Evolutionary conservation across 2,113 vertebrate genomes (phyloP).

Genomic region (Nematolebias whitei): DNA sequence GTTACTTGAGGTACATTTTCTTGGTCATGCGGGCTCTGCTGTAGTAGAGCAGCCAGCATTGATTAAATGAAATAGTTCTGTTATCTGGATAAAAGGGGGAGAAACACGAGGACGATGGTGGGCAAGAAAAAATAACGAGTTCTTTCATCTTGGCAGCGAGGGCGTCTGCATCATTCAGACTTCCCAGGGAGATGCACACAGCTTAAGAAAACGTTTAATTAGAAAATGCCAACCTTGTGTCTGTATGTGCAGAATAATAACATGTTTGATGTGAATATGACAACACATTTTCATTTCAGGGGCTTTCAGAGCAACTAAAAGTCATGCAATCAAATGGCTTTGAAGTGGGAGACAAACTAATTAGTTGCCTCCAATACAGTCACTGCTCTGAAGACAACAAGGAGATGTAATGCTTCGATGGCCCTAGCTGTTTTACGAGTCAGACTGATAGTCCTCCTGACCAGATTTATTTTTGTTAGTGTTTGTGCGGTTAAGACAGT

Average conservation of each 20-base stretch:
- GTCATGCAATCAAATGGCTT: conserved; percentile 64
- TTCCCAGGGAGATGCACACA: conserved; percentile 72
- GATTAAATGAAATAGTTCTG: conserved; percentile 72
- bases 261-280: conserved; percentile 59
- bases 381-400: conserved; percentile 27
- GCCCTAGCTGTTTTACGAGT: conserved; percentile 17
- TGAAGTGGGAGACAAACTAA: conserved; percentile 65
- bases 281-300: conserved; percentile 49
- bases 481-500: conserved; percentile 28
- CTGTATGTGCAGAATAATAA: conserved; percentile 69
- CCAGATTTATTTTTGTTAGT: neutral
- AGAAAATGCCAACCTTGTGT: conserved; percentile 74
- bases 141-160: conserved; percentile 73
- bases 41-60: conserved; percentile 48
- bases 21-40: conserved; percentile 47
- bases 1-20: conserved; percentile 68
- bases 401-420: conserved; percentile 38
- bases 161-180: conserved; percentile 62
- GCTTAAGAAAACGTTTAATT: conserved; percentile 79
- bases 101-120: conserved; percentile 57
- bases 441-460: neutral
- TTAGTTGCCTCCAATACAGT: conserved; percentile 48
- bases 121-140: conserved; percentile 73
- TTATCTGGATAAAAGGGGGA: conserved; percentile 71
- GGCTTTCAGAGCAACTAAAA: conserved; percentile 45